These are phyloP conservation scores for Prionailurus viverrinus DNA, from an alignment of 2,113 vertebrate species.

Conservation along the genomic window DNA sequence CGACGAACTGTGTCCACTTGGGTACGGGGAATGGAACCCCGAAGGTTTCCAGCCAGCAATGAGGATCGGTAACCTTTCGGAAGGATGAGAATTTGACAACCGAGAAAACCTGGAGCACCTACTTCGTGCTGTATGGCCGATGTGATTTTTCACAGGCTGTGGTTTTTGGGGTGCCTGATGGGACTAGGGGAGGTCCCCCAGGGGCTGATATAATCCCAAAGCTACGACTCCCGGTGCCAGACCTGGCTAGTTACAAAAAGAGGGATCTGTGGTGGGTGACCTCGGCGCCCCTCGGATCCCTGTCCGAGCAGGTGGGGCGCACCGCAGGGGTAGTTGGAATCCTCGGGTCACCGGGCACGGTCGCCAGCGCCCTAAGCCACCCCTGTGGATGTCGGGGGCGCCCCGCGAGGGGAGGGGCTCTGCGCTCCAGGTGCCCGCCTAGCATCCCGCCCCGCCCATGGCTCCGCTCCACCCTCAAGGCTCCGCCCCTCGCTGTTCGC, in stretches of 20 bases:
- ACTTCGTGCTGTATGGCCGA: neutral
- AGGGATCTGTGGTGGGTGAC: neutral
- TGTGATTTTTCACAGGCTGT: neutral
- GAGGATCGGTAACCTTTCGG: neutral
- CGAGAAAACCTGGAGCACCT: neutral
- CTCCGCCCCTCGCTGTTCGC: no score
- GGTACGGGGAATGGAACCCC: no score
- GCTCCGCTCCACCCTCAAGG: neutral
- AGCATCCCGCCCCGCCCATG: neutral
- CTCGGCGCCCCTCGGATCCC: neutral
- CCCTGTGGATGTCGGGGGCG: fast-evolving
- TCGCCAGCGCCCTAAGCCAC: constrained; percentile 54
- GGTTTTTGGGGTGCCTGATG: neutral
- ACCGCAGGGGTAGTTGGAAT: fast-evolving
- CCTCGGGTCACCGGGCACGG: no score
- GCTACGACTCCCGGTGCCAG: neutral
- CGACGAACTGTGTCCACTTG: neutral
- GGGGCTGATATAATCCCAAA: neutral
- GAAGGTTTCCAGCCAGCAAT: neutral
- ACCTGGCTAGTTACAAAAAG: neutral
- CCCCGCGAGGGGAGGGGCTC: fast-evolving
- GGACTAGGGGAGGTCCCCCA: neutral
- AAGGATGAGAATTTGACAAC: neutral
- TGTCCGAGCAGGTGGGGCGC: no score
- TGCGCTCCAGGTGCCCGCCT: fast-evolving